Evolutionary conservation across 2,888 invertebrate genomes (phyloP).

Genomic region (Sepiola atlantica): DNA sequence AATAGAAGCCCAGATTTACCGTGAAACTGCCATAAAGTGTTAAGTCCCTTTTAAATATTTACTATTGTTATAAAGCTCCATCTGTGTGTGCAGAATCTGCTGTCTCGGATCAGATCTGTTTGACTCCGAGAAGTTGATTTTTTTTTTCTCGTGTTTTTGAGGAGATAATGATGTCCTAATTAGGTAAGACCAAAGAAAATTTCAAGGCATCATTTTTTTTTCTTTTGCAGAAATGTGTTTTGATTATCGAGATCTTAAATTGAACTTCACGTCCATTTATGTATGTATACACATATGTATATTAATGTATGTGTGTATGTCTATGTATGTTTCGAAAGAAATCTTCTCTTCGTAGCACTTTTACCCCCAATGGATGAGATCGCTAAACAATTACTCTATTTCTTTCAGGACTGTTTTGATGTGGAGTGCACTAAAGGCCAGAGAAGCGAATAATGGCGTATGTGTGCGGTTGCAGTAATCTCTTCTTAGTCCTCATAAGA

Average conservation of each 20-base stretch:
- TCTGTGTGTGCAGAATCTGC: no score
- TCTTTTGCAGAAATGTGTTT: neutral
- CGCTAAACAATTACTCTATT: slow-evolving; percentile 6
- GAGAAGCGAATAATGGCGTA: neutral
- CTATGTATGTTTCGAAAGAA: neutral
- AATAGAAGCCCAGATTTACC: no score
- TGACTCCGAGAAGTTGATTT: no score
- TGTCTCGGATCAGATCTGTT: no score
- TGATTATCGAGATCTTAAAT: neutral
- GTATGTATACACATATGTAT: neutral
- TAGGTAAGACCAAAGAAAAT: neutral
- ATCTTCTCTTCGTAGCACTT: neutral
- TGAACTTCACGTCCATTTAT: neutral
- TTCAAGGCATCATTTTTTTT: neutral
- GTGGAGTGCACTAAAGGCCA: neutral
- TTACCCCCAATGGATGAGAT: neutral
- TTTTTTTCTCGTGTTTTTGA: neutral
- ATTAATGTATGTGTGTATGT: neutral
- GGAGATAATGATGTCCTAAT: neutral
- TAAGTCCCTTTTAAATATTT: no score
- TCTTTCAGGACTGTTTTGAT: neutral
- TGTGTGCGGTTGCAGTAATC: neutral
- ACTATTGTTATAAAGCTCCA: no score
- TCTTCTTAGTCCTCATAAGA: slow-evolving; percentile 20
- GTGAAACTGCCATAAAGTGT: no score